Conservation (phyloP, 2,113 vertebrate genomes). For the Laticauda laticaudata region DNA sequence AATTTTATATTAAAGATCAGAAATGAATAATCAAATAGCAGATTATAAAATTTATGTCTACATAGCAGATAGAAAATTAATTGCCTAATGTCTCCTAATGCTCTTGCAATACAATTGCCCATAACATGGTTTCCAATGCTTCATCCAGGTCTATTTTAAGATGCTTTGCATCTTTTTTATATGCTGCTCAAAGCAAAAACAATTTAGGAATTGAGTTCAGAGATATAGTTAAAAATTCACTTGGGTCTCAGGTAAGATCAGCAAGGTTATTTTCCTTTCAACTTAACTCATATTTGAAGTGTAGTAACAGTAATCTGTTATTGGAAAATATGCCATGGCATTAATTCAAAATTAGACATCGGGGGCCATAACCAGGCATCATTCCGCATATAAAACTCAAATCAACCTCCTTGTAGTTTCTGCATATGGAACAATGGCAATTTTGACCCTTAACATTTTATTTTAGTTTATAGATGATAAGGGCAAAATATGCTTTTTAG, state of each 20-base stretch:
- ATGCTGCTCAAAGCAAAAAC: neutral
- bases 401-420: neutral
- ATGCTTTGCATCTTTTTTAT: conserved; percentile 4
- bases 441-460: neutral
- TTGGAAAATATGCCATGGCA: conserved; percentile 28
- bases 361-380: conserved; percentile 6
- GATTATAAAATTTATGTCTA: neutral
- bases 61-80: neutral
- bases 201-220: neutral
- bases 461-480: conserved; percentile 26
- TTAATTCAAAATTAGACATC: neutral
- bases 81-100: conserved; percentile 7
- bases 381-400: conserved; percentile 8
- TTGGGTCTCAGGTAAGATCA: conserved; percentile 15
- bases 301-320: conserved; percentile 6
- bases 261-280: conserved; percentile 31
- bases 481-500: neutral
- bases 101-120: neutral
- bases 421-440: conserved; percentile 11
- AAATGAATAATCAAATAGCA: neutral
- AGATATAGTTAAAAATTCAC: conserved; percentile 22
- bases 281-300: conserved; percentile 20
- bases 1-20: neutral
- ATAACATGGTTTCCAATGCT: conserved; percentile 5
- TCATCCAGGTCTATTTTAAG: conserved; percentile 26